phyloP scores from a whole-genome alignment of 2,888 invertebrate genomes.

The Rutpela maculata region DNA sequence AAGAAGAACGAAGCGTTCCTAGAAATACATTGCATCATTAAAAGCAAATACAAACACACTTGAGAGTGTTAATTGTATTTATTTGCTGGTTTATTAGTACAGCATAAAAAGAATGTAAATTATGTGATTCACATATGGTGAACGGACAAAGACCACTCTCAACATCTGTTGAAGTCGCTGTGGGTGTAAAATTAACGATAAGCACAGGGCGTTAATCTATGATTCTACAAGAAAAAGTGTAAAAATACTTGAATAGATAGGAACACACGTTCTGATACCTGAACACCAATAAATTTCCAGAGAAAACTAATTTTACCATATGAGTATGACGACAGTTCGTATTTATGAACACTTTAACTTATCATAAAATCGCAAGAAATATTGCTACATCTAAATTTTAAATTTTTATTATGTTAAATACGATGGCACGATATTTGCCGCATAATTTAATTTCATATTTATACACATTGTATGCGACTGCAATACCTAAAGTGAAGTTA shows the following conservation, averaged over 20 bases:
- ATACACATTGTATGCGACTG: no score
- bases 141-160: constrained; percentile 47
- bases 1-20: constrained; percentile 28
- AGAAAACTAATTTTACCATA: constrained; percentile 52
- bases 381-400: constrained; percentile 42
- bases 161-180: constrained; percentile 46
- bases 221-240: constrained; percentile 51
- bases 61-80: constrained; percentile 35
- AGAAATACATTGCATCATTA: constrained; percentile 33
- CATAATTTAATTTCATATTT: not conserved
- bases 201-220: constrained; percentile 54
- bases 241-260: constrained; percentile 54
- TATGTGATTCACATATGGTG: constrained; percentile 50
- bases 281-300: constrained; percentile 51
- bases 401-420: constrained; percentile 19
- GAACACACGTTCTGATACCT: constrained; percentile 55
- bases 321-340: constrained; percentile 46
- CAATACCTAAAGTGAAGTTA: no score
- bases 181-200: constrained; percentile 57
- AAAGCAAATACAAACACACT: constrained; percentile 34
- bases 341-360: constrained; percentile 50
- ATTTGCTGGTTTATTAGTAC: constrained; percentile 35
- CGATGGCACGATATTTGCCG: not conserved
- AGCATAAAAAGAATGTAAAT: constrained; percentile 44
- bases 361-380: constrained; percentile 47